Evolutionary conservation across 1,140 invertebrate genomes (phyloP).

Genomic region (Andrena cerasifolii): DNA sequence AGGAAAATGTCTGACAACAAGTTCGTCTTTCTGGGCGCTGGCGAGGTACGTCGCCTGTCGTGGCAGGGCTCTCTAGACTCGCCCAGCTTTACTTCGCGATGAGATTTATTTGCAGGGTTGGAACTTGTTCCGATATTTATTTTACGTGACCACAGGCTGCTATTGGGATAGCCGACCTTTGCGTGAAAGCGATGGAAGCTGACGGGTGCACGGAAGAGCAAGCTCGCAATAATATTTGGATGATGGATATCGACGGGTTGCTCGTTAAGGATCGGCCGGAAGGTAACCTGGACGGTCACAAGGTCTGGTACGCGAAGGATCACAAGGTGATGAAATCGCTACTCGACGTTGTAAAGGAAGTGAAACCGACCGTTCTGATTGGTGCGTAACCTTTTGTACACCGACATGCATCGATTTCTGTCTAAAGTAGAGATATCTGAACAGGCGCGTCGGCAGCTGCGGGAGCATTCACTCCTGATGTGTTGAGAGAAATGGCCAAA

Average conservation of each 20-base stretch:
- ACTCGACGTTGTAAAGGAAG: slow-evolving; percentile 89
- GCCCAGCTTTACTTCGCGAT: neutral
- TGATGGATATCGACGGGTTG: slow-evolving; percentile 93
- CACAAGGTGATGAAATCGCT: slow-evolving; percentile 90
- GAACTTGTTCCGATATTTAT: neutral
- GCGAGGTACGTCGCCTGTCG: slow-evolving; percentile 85
- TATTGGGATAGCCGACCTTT: slow-evolving; percentile 93
- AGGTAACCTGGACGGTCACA: slow-evolving; percentile 89
- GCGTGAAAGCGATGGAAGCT: slow-evolving; percentile 92
- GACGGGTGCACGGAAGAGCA: slow-evolving; percentile 90
- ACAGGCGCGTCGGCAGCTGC: slow-evolving; percentile 92
- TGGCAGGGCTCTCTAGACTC: neutral
- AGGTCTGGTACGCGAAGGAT: slow-evolving; percentile 92
- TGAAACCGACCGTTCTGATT: slow-evolving; percentile 93
- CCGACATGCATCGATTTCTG: slow-evolving; percentile 27
- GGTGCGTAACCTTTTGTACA: slow-evolving; percentile 82
- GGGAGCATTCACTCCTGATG: slow-evolving; percentile 93
- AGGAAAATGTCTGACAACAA: slow-evolving; percentile 90
- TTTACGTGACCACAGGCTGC: slow-evolving; percentile 85
- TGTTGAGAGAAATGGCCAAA: slow-evolving; percentile 92
- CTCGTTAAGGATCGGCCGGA: slow-evolving; percentile 88
- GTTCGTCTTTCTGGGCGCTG: slow-evolving; percentile 96
- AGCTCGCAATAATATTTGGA: slow-evolving; percentile 92
- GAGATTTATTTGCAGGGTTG: neutral
- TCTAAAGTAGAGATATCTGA: slow-evolving; percentile 44